A percentile compares a stretch with the other conserved stretches of the same genome.
These are phyloP conservation scores for Microchrysa polita DNA, from an alignment of 2,888 invertebrate species.

Conservation along the genomic window DNA sequence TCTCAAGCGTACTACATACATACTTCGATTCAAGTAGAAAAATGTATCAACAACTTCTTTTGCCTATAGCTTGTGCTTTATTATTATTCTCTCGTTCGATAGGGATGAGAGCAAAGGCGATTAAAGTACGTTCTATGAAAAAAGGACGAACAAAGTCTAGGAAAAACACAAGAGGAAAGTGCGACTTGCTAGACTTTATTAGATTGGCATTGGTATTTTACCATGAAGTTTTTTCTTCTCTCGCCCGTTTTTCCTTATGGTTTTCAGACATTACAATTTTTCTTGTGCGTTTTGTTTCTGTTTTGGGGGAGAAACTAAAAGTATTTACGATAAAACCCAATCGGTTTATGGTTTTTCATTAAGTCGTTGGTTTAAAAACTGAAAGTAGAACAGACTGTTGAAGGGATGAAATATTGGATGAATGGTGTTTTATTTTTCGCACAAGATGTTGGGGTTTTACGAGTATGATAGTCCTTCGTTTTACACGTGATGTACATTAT, in stretches of 20 bases:
- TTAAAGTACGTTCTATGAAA: constrained; percentile 30
- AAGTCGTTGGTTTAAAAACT: neutral
- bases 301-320: constrained; percentile 15
- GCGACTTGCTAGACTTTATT: constrained; percentile 39
- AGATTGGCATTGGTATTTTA: constrained; percentile 10
- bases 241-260: too few species aligned
- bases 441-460: too few species aligned
- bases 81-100: constrained; percentile 29
- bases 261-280: too few species aligned
- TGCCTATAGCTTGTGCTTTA: constrained; percentile 38
- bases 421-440: too few species aligned
- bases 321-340: constrained; percentile 40
- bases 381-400: neutral
- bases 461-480: too few species aligned
- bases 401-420: too few species aligned
- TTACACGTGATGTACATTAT: too few species aligned
- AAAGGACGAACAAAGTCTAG: neutral
- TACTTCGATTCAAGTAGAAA: neutral
- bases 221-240: neutral
- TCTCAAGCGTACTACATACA: neutral
- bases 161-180: constrained; percentile 19
- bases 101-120: neutral
- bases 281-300: constrained; percentile 23
- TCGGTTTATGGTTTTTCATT: constrained; percentile 41
- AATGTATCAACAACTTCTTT: constrained; percentile 10